These are phyloP conservation scores for Hiodon alosoides DNA, from an alignment of 2,113 vertebrate genomes.

Conservation along the genomic window DNA sequence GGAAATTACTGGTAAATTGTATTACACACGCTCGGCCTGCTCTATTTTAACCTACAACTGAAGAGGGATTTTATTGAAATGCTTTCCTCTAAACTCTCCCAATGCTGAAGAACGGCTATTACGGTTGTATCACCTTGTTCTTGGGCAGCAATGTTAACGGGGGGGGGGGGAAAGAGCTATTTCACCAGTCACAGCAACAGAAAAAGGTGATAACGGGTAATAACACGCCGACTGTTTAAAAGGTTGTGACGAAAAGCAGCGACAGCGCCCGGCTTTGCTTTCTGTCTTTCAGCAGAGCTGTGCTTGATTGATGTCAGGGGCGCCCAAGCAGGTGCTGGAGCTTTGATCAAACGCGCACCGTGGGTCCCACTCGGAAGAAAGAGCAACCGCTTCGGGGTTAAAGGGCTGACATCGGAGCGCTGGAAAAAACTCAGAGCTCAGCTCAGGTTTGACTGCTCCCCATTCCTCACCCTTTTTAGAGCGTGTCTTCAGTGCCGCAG, in stretches of 20 bases:
- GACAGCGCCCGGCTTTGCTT: not conserved
- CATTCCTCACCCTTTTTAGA: not conserved
- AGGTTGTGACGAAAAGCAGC: not conserved
- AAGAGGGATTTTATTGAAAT: not conserved
- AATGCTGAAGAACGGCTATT: not conserved
- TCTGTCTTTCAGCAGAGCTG: not conserved
- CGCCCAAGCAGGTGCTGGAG: not conserved
- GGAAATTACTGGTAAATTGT: not conserved
- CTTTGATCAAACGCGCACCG: not conserved
- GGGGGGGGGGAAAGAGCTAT: not conserved
- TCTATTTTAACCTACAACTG: not conserved
- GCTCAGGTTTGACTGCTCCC: not conserved
- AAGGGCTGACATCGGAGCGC: not conserved
- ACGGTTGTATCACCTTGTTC: not conserved
- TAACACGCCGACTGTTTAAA: not conserved
- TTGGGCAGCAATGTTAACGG: not conserved
- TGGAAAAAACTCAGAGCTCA: not conserved
- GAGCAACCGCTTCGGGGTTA: not conserved
- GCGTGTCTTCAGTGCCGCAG: not conserved
- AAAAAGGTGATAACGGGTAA: not conserved
- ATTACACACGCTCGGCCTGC: not conserved
- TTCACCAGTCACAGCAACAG: not conserved
- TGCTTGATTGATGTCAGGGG: not conserved
- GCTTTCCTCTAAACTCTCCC: not conserved
- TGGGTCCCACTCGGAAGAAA: not conserved